These are phyloP conservation scores for Ictalurus furcatus DNA, from an alignment of 2,113 vertebrate genomes.

Conservation along the genomic window DNA sequence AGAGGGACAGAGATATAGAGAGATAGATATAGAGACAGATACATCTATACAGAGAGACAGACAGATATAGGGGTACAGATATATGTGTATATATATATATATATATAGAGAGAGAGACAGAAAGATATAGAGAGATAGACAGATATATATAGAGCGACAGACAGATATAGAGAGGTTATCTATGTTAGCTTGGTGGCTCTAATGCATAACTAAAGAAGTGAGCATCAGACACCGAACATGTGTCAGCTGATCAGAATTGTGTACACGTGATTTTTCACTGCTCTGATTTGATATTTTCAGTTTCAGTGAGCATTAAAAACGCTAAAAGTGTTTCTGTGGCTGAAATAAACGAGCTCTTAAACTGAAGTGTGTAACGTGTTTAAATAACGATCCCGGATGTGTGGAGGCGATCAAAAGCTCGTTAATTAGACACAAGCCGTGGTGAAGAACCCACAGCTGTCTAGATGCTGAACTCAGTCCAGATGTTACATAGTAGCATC, in stretches of 20 bases:
- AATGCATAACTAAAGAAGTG: too few relatives aligned
- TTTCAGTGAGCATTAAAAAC: neutral
- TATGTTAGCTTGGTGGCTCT: too few relatives aligned
- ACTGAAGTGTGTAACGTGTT: neutral
- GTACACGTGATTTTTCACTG: neutral
- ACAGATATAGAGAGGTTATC: neutral
- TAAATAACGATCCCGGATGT: neutral
- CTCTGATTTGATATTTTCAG: neutral
- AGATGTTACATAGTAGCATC: slow-evolving; percentile 50
- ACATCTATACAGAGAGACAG: too few relatives aligned
- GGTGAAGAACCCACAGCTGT: slow-evolving; percentile 26
- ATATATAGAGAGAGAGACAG: neutral
- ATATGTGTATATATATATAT: too few relatives aligned
- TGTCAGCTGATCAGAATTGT: neutral
- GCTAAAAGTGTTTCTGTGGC: neutral
- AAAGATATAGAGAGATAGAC: neutral
- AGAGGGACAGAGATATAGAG: too few relatives aligned
- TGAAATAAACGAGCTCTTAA: neutral
- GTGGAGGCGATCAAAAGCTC: neutral
- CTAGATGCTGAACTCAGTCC: slow-evolving; percentile 61
- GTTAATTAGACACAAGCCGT: neutral
- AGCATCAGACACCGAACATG: too few relatives aligned
- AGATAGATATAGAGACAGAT: too few relatives aligned
- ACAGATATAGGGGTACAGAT: too few relatives aligned
- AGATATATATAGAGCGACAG: neutral